Conservation (phyloP, 2,113 vertebrate genomes). For the Geococcyx californianus region DNA sequence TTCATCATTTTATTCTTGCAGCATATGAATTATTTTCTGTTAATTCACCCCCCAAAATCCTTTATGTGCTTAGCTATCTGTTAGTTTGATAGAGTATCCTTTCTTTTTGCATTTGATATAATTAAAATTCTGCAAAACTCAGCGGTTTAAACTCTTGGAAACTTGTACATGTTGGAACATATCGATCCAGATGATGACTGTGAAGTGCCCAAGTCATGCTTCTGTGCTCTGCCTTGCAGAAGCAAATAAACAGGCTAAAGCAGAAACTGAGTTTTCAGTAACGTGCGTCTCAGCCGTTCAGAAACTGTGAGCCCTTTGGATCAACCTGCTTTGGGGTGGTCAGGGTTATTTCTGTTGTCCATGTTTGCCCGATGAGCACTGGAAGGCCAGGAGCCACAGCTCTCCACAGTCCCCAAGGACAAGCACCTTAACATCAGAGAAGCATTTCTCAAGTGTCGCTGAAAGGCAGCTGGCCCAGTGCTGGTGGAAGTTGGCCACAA, state of each 20-base stretch:
- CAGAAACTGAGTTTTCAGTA: neutral
- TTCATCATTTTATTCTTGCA: slow-evolving; percentile 7
- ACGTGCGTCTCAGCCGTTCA: neutral
- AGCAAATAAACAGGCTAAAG: neutral
- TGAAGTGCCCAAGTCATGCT: neutral
- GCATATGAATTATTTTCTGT: slow-evolving; percentile 21
- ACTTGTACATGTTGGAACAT: slow-evolving; percentile 9
- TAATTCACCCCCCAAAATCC: neutral
- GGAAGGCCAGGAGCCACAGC: neutral
- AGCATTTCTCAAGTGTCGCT: neutral
- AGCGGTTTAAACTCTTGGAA: slow-evolving; percentile 21
- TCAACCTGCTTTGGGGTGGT: neutral
- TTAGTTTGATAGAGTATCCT: slow-evolving; percentile 11
- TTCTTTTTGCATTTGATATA: slow-evolving; percentile 21
- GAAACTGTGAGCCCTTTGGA: neutral
- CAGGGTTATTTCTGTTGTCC: neutral
- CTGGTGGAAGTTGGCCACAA: neutral
- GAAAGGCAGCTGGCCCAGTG: neutral
- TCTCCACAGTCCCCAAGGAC: neutral
- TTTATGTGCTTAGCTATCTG: neutral
- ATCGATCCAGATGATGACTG: neutral
- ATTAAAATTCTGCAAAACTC: slow-evolving; percentile 51
- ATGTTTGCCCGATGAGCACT: accelerated
- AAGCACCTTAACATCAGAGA: neutral
- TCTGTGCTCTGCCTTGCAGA: neutral